Percentiles rank a stretch among this genome's conserved stretches.
Conservation (phyloP, 2,888 invertebrate genomes). For the Spatulosminthurus flaviceps region DNA sequence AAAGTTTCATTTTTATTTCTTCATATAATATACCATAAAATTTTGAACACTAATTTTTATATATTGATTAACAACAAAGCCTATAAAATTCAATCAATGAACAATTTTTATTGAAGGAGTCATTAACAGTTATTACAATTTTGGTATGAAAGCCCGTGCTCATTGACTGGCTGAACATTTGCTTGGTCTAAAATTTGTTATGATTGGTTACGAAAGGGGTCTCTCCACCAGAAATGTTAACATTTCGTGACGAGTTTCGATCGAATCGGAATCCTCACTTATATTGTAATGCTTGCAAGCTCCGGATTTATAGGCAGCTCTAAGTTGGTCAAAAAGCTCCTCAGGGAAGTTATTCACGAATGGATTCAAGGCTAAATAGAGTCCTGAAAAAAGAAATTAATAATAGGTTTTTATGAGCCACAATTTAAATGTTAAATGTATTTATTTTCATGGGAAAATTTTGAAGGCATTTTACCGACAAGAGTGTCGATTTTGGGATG, state of each 20-base stretch:
- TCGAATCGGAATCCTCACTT: slow-evolving; percentile 25
- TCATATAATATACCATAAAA: too few species aligned
- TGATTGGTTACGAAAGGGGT: too few species aligned
- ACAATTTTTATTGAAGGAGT: too few species aligned
- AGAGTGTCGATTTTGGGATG: slow-evolving; percentile 46
- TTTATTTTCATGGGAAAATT: background rate
- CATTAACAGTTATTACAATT: too few species aligned
- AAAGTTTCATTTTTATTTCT: too few species aligned
- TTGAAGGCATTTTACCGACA: slow-evolving; percentile 40
- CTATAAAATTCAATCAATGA: too few species aligned
- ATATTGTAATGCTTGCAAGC: slow-evolving; percentile 36
- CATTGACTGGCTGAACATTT: too few species aligned
- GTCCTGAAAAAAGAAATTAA: slow-evolving; percentile 32
- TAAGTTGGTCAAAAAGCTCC: slow-evolving; percentile 44
- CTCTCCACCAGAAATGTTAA: slow-evolving; percentile 46
- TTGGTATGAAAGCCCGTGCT: too few species aligned
- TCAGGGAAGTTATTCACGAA: slow-evolving; percentile 50
- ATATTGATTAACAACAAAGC: too few species aligned
- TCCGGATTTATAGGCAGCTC: slow-evolving; percentile 43
- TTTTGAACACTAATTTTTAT: too few species aligned
- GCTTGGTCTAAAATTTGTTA: too few species aligned
- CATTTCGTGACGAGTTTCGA: slow-evolving; percentile 50
- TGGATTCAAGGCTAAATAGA: slow-evolving; percentile 53
- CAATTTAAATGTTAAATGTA: background rate
- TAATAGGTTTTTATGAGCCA: background rate